A percentile compares a stretch with the other conserved stretches of the same genome.
Conservation (phyloP, 53 echinoderm and acorn worm species). For the Patiria pectinifera region DNA sequence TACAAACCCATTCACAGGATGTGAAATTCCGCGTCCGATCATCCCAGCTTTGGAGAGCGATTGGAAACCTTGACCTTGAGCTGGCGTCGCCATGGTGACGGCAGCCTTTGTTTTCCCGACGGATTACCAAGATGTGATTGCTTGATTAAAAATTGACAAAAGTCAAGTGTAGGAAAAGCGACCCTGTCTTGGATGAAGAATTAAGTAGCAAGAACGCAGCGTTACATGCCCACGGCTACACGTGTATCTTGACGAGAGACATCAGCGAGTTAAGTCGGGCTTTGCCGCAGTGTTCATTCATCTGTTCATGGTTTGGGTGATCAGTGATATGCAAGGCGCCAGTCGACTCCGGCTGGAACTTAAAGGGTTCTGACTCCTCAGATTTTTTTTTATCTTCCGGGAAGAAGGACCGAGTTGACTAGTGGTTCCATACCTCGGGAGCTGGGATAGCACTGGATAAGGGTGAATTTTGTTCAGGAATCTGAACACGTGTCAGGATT, state of each 20-base stretch:
- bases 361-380: not conserved
- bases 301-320: not conserved
- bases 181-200: not conserved
- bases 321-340: not conserved
- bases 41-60: not conserved
- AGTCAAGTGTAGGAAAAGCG: slow-evolving; percentile 30
- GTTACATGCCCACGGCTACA: not conserved
- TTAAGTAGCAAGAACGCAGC: not conserved
- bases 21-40: not conserved
- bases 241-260: not conserved
- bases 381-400: too few relatives aligned
- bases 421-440: too few relatives aligned
- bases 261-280: not conserved
- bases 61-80: slow-evolving; percentile 26
- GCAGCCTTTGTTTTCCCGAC: slow-evolving; percentile 8
- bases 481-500: too few relatives aligned
- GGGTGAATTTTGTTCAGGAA: too few relatives aligned
- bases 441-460: too few relatives aligned
- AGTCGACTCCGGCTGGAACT: not conserved
- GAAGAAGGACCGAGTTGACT: too few relatives aligned
- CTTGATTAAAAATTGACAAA: slow-evolving; percentile 35
- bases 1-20: not conserved
- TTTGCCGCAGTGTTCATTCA: not conserved
- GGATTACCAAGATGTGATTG: slow-evolving; percentile 43
- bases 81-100: slow-evolving; percentile 27